Evolutionary conservation across 2,797 vertebrate species (phyloP).

Genomic region (Ptychadena robeensis): DNA sequence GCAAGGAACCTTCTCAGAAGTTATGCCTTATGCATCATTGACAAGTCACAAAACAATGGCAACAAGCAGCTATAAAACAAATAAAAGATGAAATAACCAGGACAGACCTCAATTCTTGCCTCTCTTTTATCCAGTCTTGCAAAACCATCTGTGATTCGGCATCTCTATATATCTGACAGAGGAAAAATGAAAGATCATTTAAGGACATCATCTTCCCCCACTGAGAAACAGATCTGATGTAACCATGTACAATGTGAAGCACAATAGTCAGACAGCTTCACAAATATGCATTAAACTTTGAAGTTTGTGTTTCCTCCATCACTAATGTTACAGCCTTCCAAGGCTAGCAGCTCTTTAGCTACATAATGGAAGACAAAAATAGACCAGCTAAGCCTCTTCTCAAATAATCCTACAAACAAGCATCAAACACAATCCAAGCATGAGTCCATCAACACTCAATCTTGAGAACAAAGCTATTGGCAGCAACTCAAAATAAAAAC

Average conservation of each 20-base stretch:
- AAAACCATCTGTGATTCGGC: constrained; percentile 86
- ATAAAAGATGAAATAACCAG: neutral
- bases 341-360: neutral
- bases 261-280: neutral
- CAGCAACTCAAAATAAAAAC: neutral
- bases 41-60: neutral
- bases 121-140: constrained; percentile 91
- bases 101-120: constrained; percentile 88
- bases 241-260: too few relatives aligned
- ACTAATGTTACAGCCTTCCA: neutral
- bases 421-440: neutral
- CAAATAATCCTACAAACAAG: neutral
- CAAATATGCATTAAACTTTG: neutral
- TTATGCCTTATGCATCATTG: neutral
- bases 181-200: neutral
- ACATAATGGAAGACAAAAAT: neutral
- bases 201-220: neutral
- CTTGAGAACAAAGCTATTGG: neutral
- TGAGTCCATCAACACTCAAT: neutral
- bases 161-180: constrained; percentile 86
- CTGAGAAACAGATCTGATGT: too few relatives aligned
- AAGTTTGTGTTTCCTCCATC: neutral
- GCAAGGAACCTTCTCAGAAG: neutral
- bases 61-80: neutral
- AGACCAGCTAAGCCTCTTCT: neutral